A percentile compares a stretch with the other conserved stretches of the same genome.
Conservation (phyloP, 2,888 invertebrate genomes). For the Neelides folsomi region DNA sequence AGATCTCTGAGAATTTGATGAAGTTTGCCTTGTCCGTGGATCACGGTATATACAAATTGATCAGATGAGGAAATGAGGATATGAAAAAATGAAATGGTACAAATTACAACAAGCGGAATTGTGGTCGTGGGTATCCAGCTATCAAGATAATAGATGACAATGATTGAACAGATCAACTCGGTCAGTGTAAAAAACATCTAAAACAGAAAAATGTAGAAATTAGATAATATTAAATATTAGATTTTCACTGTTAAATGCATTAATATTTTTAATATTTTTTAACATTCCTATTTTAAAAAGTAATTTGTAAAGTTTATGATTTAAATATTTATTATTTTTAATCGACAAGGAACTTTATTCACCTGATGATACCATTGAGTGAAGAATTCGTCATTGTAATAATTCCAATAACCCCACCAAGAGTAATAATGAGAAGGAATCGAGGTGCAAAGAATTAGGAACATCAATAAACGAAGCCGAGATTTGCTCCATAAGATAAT, state of each 20-base stretch:
- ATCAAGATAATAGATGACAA: slow-evolving; percentile 47
- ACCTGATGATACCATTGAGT: slow-evolving; percentile 53
- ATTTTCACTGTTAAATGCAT: too few relatives aligned
- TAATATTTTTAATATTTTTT: too few relatives aligned
- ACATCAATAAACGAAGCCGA: slow-evolving; percentile 47
- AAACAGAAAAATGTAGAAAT: too few relatives aligned
- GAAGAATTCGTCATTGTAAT: slow-evolving; percentile 56
- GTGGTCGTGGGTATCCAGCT: slow-evolving; percentile 43
- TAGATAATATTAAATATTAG: too few relatives aligned
- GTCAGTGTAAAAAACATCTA: slow-evolving; percentile 47
- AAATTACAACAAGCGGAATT: slow-evolving; percentile 45
- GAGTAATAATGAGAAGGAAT: slow-evolving; percentile 55
- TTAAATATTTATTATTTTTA: too few relatives aligned
- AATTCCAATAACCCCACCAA: slow-evolving; percentile 55
- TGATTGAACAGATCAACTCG: slow-evolving; percentile 47
- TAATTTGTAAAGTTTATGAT: too few relatives aligned
- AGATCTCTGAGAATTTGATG: too few relatives aligned
- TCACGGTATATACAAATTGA: too few relatives aligned
- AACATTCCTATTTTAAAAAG: too few relatives aligned
- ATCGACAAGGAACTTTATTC: too few relatives aligned
- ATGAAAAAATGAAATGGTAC: slow-evolving; percentile 48
- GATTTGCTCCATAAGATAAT: slow-evolving; percentile 43
- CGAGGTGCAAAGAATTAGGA: slow-evolving; percentile 47
- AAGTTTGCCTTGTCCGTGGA: too few relatives aligned
- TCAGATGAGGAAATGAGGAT: slow-evolving; percentile 38